Evolutionary conservation across 2,113 vertebrate genomes (phyloP), one percentile per base, ranked within the genome.

Genomic region (Aepyceros melampus): DNA sequence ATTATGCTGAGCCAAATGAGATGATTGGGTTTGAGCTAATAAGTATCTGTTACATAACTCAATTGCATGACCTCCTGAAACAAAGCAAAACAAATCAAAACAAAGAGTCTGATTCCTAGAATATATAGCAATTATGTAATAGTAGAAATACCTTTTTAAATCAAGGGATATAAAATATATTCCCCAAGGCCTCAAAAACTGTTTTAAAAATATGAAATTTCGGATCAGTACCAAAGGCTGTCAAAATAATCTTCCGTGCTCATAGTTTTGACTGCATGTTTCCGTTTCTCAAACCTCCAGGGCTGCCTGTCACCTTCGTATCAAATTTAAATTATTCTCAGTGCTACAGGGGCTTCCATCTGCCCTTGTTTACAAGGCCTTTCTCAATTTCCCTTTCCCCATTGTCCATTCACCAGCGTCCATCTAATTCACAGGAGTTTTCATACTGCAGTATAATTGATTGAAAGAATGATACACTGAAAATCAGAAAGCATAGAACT

Each of bases 241-340:
- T 94, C 64, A 87, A 96, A 95, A 94, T 64, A 74, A 90, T 95
- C 74, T 96, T 91, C 62, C 19, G 40, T 96, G 76, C 31, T 74
- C 56, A 85, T 12, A 58, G 14, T 67, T 88, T 64, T n/a, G 82
- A 97, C 25, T 51, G 93, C 25, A 33, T 62, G 19, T 16, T 14
- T 94, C 6, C 12, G 2, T 84, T 76, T 82, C 56, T 95, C 71
- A 96, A 89, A 29, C 9, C 74, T 88, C 92, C 8, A 29, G 79
- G 31, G 64, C 13, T 81, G 49, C 71, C 17, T 94, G 88, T 92
- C 83, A 91, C 16, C 40, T 89, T 97, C 83, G 47, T 47, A 92
- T 91, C 78, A 91, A 93, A 98, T 90, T 89, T 89, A 96, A 97
- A 95, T 90, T 36, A 94, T 94, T 89, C 64, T 95, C 51, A 84